A percentile compares a stretch with the other conserved stretches of the same genome.
These are phyloP conservation scores for Capitella teleta DNA, from an alignment of 1,140 invertebrate genomes.

Conservation along the genomic window DNA sequence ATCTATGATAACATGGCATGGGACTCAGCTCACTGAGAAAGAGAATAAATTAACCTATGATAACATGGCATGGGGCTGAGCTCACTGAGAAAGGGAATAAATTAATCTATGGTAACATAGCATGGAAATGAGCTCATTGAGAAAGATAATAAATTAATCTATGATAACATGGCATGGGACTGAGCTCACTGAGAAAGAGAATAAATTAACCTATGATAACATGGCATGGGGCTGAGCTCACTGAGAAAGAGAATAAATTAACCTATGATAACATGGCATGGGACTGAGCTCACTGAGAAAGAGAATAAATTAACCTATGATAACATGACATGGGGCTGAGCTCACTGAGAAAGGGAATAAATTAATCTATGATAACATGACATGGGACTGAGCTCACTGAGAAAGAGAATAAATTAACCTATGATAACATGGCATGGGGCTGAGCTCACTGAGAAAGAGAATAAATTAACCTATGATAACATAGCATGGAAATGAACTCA, in stretches of 20 bases:
- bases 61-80: not conserved
- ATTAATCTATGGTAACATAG: not conserved
- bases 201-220: not conserved
- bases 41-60: not conserved
- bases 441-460: too few relatives aligned
- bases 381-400: not conserved
- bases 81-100: too few relatives aligned
- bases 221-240: not conserved
- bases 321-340: not conserved
- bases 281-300: not conserved
- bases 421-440: not conserved
- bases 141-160: not conserved
- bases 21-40: not conserved
- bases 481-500: not conserved
- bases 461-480: not conserved
- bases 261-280: not conserved
- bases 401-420: not conserved
- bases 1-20: not conserved
- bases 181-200: not conserved
- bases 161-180: not conserved
- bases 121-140: too few relatives aligned
- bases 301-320: not conserved
- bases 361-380: not conserved
- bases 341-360: conserved; percentile 63
- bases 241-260: not conserved